Evolutionary conservation across 2,888 invertebrate species (phyloP).

Genomic region (Drosophila nr. medialis): DNA sequence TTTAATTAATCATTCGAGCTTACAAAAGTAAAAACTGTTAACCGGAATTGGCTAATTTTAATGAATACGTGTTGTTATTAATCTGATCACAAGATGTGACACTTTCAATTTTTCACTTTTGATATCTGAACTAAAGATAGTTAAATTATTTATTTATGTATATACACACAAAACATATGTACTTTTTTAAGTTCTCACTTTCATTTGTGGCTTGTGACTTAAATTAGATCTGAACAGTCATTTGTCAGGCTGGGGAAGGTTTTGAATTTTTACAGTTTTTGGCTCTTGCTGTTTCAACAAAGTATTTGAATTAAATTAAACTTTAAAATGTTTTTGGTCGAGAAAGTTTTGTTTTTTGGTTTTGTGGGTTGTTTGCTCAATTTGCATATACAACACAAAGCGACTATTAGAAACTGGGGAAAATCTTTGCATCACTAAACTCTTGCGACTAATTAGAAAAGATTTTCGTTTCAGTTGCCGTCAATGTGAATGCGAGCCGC

Average conservation of each 20-base stretch:
- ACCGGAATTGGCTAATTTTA: not conserved
- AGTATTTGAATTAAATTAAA: slow-evolving; percentile 75
- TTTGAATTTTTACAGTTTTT: slow-evolving; percentile 29
- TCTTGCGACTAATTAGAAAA: slow-evolving; percentile 65
- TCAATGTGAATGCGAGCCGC: slow-evolving; percentile 40
- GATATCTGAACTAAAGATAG: slow-evolving; percentile 2
- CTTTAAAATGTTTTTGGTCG: slow-evolving; percentile 61
- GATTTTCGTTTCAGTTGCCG: slow-evolving; percentile 60
- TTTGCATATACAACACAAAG: slow-evolving; percentile 70
- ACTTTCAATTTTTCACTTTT: slow-evolving; percentile 14
- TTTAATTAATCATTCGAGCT: not conserved
- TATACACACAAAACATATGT: slow-evolving; percentile 17
- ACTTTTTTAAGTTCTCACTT: slow-evolving; percentile 63
- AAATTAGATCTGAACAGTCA: slow-evolving; percentile 54
- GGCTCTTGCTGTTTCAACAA: slow-evolving; percentile 60
- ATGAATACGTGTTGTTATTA: slow-evolving; percentile 1
- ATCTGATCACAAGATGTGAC: slow-evolving; percentile 1
- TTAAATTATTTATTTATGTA: slow-evolving; percentile 31
- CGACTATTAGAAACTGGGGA: slow-evolving; percentile 45
- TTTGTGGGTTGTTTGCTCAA: slow-evolving; percentile 42
- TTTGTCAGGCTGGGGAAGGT: slow-evolving; percentile 49
- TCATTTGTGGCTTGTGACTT: slow-evolving; percentile 61
- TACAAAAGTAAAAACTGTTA: not conserved
- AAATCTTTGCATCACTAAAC: slow-evolving; percentile 66
- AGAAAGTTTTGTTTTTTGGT: slow-evolving; percentile 65